phyloP scores from a whole-genome alignment of 2,113 vertebrate genomes.

The Gracilinanus agilis region DNA sequence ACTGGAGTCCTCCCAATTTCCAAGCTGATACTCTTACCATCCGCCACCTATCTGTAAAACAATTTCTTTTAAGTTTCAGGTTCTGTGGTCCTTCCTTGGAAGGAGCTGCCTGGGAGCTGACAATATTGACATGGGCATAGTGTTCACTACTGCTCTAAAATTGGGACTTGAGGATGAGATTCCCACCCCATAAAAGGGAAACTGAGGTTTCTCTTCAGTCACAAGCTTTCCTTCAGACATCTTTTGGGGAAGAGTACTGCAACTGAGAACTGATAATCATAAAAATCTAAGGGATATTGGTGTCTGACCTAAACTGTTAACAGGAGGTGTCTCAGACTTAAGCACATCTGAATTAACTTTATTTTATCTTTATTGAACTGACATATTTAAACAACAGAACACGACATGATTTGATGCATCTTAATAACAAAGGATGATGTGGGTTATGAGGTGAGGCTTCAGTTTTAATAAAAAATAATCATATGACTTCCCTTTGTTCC shows the following conservation, averaged over 20 bases:
- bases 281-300: neutral
- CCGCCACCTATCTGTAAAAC: neutral
- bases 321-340: neutral
- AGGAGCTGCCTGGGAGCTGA: neutral
- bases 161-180: neutral
- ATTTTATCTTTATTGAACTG: neutral
- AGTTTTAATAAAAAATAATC: neutral
- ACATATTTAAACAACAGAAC: neutral
- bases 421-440: constrained; percentile 4
- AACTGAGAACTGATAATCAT: neutral
- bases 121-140: neutral
- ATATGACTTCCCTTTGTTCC: neutral
- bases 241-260: neutral
- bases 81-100: neutral
- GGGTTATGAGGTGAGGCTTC: neutral
- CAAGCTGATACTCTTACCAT: neutral
- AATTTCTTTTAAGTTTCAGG: neutral
- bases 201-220: neutral
- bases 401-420: neutral
- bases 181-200: neutral
- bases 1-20: neutral
- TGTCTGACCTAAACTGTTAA: neutral
- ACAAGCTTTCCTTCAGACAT: neutral
- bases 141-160: neutral
- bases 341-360: neutral